Evolutionary conservation across 2,888 invertebrate genomes (phyloP).

Genomic region (Ectemnius continuus): DNA sequence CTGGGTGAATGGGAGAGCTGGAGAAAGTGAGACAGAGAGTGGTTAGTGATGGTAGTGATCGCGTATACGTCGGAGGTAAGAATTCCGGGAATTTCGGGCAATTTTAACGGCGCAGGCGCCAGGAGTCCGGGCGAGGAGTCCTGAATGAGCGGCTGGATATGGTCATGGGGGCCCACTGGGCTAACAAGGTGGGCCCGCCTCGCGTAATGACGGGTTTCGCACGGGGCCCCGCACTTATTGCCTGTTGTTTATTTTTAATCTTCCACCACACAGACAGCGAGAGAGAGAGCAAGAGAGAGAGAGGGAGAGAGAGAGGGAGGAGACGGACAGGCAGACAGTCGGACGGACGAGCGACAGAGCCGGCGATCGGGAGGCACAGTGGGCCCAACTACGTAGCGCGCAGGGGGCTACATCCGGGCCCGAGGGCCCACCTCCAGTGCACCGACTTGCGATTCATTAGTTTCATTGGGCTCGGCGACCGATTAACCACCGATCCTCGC

Average conservation of each 20-base stretch:
- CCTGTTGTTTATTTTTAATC: slow-evolving; percentile 77
- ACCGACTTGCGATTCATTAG: slow-evolving; percentile 69
- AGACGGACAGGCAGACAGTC: no score
- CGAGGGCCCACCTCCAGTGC: slow-evolving; percentile 60
- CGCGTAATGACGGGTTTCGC: slow-evolving; percentile 77
- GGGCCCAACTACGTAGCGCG: slow-evolving; percentile 17
- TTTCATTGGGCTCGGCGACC: slow-evolving; percentile 54
- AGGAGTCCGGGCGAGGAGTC: slow-evolving; percentile 65
- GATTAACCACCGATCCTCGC: slow-evolving; percentile 57
- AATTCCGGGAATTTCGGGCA: slow-evolving; percentile 76
- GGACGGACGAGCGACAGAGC: slow-evolving; percentile 39
- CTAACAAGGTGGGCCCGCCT: slow-evolving; percentile 78
- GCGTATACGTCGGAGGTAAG: slow-evolving; percentile 59
- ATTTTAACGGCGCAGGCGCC: slow-evolving; percentile 77
- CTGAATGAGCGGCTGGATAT: slow-evolving; percentile 72
- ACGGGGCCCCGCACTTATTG: slow-evolving; percentile 77
- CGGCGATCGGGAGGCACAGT: slow-evolving; percentile 53
- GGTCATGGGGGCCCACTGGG: slow-evolving; percentile 70
- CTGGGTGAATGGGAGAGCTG: slow-evolving; percentile 2
- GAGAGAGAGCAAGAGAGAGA: no score
- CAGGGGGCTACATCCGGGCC: slow-evolving; percentile 74
- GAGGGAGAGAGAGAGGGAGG: no score
- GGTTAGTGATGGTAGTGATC: slow-evolving; percentile 45
- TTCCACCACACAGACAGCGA: slow-evolving; percentile 60
- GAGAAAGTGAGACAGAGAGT: slow-evolving; percentile 23